A percentile compares a stretch with the other conserved stretches of the same genome.
Conservation (phyloP, 2,113 vertebrate genomes). For the Oreochromis tanganicae region DNA sequence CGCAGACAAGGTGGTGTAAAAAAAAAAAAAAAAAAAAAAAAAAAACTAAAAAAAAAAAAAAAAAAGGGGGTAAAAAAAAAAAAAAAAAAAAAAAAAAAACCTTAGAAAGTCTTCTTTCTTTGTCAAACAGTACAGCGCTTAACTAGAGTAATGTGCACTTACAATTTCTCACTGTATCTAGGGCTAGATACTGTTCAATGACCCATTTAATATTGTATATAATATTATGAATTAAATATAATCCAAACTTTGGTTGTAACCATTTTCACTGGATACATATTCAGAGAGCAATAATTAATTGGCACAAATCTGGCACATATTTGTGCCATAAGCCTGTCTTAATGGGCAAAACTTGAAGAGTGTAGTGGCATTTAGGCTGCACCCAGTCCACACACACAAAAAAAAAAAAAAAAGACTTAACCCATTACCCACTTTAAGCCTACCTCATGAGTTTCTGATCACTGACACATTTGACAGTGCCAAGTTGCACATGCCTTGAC, state of each 20-base stretch:
- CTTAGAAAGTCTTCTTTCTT: neutral
- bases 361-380: neutral
- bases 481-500: neutral
- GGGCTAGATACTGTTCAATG: neutral
- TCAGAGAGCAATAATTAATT: too few relatives aligned
- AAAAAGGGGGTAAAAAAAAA: rapidly evolving
- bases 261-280: too few relatives aligned
- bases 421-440: neutral
- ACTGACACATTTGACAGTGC: neutral
- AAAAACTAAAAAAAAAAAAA: rapidly evolving
- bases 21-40: rapidly evolving
- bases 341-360: neutral
- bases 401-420: neutral
- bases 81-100: too few relatives aligned
- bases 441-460: neutral
- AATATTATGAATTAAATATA: neutral
- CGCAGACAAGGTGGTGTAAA: neutral
- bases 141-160: neutral
- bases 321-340: neutral
- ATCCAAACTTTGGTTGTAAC: neutral
- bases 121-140: neutral
- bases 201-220: neutral
- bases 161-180: neutral
- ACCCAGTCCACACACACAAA: rapidly evolving
- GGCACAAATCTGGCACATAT: too few relatives aligned